These are phyloP conservation scores for Nomada fabriciana DNA, from an alignment of 2,888 invertebrate species.

Conservation along the genomic window DNA sequence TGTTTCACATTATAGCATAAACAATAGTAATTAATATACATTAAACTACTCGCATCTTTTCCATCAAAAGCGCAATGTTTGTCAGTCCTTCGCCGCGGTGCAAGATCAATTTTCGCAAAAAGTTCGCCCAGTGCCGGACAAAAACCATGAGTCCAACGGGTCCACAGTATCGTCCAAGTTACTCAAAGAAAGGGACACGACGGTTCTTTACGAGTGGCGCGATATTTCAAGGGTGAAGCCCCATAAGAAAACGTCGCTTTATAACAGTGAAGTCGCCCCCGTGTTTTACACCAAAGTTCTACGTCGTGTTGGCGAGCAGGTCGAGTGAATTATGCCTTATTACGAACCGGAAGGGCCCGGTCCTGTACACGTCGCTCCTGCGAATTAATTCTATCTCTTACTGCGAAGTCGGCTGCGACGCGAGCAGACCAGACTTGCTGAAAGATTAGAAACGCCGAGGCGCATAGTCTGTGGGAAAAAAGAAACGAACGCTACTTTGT, in stretches of 20 bases:
- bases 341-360: conserved; percentile 50
- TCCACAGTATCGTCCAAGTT: not conserved
- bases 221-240: conserved; percentile 20
- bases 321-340: conserved; percentile 54
- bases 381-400: conserved; percentile 55
- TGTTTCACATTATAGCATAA: too few relatives aligned
- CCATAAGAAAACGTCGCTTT: not conserved
- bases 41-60: too few relatives aligned
- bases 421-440: not conserved
- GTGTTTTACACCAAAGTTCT: conserved; percentile 8
- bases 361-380: conserved; percentile 51
- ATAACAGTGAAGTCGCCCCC: not conserved
- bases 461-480: not conserved
- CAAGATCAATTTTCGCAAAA: too few relatives aligned
- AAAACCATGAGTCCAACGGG: too few relatives aligned
- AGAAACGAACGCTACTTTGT: conserved; percentile 25
- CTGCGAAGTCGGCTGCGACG: conserved; percentile 7
- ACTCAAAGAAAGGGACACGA: not conserved
- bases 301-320: conserved; percentile 25
- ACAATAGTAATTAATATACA: too few relatives aligned
- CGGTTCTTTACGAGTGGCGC: not conserved
- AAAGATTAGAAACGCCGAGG: conserved; percentile 36
- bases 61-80: too few relatives aligned
- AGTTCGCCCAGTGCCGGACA: too few relatives aligned
- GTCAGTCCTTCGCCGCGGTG: too few relatives aligned